Evolutionary conservation across 1,140 invertebrate species (phyloP).

Genomic region (Heliconius himera): DNA sequence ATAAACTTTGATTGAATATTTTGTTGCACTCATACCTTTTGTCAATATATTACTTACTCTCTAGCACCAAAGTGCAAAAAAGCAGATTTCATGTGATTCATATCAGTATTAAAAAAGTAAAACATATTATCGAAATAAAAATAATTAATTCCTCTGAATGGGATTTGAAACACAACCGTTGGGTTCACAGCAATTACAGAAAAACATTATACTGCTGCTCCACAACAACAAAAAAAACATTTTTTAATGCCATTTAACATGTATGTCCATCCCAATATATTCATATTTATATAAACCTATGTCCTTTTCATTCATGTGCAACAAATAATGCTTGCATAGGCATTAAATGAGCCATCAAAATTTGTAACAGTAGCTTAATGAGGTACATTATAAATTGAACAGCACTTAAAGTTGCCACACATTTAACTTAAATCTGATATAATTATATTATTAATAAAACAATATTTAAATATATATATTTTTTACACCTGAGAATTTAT

Average conservation of each 20-base stretch:
- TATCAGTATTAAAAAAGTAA: background rate
- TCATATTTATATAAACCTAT: background rate
- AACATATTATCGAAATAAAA: background rate
- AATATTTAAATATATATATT: background rate
- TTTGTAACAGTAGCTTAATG: conserved; percentile 11
- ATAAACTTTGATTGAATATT: background rate
- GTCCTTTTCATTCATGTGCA: conserved; percentile 8
- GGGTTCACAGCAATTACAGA: too few species aligned
- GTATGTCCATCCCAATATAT: background rate
- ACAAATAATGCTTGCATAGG: background rate
- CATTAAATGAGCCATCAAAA: background rate
- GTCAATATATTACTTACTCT: background rate
- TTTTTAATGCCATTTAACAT: background rate
- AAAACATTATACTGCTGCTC: too few species aligned
- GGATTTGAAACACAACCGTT: too few species aligned
- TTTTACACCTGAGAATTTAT: background rate
- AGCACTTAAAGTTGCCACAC: conserved; percentile 11
- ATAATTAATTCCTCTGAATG: too few species aligned
- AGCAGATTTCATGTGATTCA: background rate
- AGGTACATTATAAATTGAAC: conserved; percentile 14
- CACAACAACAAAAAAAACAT: too few species aligned
- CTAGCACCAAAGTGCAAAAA: background rate
- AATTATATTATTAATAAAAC: background rate
- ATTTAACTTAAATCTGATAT: conserved; percentile 5
- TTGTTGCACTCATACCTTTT: conserved; percentile 4